These are phyloP conservation scores for Lepidostoma basale DNA, from an alignment of 1,140 invertebrate species.

Conservation along the genomic window DNA sequence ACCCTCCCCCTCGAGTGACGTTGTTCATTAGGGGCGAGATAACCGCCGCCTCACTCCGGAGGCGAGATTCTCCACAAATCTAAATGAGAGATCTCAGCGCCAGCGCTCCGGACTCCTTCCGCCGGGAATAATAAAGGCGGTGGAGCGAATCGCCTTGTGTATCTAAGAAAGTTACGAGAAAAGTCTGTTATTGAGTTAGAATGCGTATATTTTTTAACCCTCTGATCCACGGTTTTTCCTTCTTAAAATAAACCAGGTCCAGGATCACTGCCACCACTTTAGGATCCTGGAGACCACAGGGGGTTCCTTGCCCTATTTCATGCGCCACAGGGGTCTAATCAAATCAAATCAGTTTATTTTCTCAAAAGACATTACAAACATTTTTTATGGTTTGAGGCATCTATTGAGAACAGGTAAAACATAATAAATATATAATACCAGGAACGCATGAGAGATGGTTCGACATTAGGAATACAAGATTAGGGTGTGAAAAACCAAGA, in stretches of 20 bases:
- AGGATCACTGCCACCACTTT: not conserved
- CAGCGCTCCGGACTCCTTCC: not conserved
- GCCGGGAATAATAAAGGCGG: not conserved
- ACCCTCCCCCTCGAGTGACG: no score
- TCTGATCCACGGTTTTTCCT: no score
- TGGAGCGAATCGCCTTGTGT: not conserved
- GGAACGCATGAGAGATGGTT: no score
- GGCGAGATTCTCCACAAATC: slow-evolving; percentile 5
- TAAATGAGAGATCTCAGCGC: not conserved
- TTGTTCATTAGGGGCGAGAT: slow-evolving; percentile 5
- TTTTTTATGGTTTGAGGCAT: no score
- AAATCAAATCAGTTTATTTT: no score
- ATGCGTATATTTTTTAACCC: not conserved
- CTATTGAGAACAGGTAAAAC: no score
- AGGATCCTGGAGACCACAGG: not conserved
- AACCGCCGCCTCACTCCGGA: not conserved
- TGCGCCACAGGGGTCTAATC: no score
- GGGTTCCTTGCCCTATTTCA: no score
- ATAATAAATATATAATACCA: no score
- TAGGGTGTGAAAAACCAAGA: no score
- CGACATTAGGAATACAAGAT: no score
- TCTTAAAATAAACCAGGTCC: not conserved
- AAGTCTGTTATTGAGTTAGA: not conserved
- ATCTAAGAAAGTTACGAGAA: not conserved
- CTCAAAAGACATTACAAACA: no score